A percentile compares a stretch with the other conserved stretches of the same genome.
phyloP scores from a whole-genome alignment of 2,888 invertebrate genomes.

The Lymantria monacha region DNA sequence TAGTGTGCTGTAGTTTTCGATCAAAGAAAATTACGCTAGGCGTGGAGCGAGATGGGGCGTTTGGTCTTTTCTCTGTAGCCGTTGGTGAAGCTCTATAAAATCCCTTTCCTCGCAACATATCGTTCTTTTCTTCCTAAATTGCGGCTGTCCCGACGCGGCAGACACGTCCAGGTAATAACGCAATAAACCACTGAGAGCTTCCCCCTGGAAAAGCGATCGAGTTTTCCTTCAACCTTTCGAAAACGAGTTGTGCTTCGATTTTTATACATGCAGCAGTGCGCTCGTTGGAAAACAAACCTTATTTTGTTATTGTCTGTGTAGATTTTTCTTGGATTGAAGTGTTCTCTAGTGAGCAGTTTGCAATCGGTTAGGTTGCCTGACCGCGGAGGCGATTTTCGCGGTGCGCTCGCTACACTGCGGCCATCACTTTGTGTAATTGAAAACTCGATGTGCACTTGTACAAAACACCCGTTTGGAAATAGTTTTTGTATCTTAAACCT shows the following conservation, averaged over 20 bases:
- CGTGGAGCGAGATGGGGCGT: conserved; percentile 48
- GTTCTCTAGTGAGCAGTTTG: conserved; percentile 54
- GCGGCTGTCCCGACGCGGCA: conserved; percentile 75
- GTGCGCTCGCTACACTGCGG: conserved; percentile 60
- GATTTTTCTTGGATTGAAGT: conserved; percentile 44
- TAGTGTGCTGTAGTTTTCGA: conserved; percentile 67
- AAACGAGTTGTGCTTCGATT: conserved; percentile 73
- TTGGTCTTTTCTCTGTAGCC: conserved; percentile 63
- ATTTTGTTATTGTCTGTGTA: conserved; percentile 54
- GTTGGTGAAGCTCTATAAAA: conserved; percentile 68
- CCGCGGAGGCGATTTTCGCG: conserved; percentile 72
- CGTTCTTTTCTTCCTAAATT: conserved; percentile 77
- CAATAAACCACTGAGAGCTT: conserved; percentile 82
- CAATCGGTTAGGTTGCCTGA: conserved; percentile 69
- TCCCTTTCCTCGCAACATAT: conserved; percentile 76
- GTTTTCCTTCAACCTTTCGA: conserved; percentile 78
- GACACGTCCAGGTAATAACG: conserved; percentile 82
- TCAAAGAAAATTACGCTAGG: conserved; percentile 75
- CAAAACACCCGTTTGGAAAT: conserved; percentile 68
- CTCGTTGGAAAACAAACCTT: conserved; percentile 58
- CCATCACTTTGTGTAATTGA: conserved; percentile 81
- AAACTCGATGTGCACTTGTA: conserved; percentile 78
- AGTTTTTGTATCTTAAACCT: conserved; percentile 52
- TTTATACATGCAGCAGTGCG: conserved; percentile 42
- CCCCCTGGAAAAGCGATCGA: conserved; percentile 80